phyloP scores from a whole-genome alignment of 2,113 vertebrate species.

The Narcine bancroftii region DNA sequence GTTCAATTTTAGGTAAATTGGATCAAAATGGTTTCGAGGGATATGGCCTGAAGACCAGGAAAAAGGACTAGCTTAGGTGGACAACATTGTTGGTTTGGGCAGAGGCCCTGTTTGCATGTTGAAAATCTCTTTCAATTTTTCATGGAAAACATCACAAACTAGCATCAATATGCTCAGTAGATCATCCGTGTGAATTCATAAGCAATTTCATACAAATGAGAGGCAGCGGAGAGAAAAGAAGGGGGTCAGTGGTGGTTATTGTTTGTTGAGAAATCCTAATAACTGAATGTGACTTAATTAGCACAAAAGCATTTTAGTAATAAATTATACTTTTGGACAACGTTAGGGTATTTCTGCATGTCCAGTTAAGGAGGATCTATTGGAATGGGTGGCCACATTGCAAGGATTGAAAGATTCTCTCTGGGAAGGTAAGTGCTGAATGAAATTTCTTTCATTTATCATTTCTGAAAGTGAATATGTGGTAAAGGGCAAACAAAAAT shows the following conservation, averaged over 20 bases:
- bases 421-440: constrained; percentile 48
- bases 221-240: background rate
- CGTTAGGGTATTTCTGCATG: constrained; percentile 45
- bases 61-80: no score
- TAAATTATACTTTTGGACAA: background rate
- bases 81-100: no score
- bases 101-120: no score
- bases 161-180: background rate
- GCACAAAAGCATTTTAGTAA: background rate
- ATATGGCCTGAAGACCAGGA: no score
- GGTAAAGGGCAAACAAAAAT: background rate
- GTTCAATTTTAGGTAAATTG: no score
- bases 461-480: background rate
- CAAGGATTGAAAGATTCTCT: constrained; percentile 49
- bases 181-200: background rate
- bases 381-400: constrained; percentile 49
- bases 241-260: no score
- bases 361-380: constrained; percentile 44
- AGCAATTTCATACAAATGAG: background rate
- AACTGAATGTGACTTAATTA: background rate
- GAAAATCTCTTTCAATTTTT: no score
- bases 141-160: background rate
- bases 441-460: background rate
- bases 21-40: no score
- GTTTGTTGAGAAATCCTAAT: background rate